phyloP scores from a whole-genome alignment of 1,140 invertebrate genomes.

The Globodera rostochiensis region DNA sequence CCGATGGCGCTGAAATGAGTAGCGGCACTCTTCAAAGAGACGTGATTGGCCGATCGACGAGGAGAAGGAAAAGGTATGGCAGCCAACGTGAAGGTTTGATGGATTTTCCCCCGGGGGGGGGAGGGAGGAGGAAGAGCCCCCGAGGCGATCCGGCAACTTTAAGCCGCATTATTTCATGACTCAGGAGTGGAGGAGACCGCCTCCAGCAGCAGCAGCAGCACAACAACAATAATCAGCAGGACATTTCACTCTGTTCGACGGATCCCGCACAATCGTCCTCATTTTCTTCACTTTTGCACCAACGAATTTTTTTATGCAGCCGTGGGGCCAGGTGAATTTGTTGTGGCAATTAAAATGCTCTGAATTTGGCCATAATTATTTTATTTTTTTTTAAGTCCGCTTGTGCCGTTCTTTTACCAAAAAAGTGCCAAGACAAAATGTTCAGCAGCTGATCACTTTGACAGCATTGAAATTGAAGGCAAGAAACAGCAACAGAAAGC shows the following conservation, averaged over 20 bases:
- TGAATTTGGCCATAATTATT: neutral
- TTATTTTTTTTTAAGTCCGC: conserved; percentile 22
- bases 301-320: conserved; percentile 23
- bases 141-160: too few species aligned
- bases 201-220: neutral
- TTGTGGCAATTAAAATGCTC: neutral
- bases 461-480: neutral
- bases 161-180: too few species aligned
- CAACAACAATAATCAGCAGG: neutral
- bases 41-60: neutral
- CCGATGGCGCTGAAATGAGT: neutral
- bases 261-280: conserved; percentile 5
- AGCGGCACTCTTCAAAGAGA: neutral
- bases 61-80: conserved; percentile 14
- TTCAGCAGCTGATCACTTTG: neutral
- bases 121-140: too few species aligned
- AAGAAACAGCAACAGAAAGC: neutral
- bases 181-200: neutral
- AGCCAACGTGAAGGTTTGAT: too few species aligned
- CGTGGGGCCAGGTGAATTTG: conserved; percentile 6
- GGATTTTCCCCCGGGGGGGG: too few species aligned
- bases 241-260: neutral
- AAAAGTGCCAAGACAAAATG: conserved; percentile 11
- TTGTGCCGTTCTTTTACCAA: conserved; percentile 3
- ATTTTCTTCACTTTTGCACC: conserved; percentile 27